Conservation (phyloP, 2,797 vertebrate genomes). For the Miichthys miiuy region DNA sequence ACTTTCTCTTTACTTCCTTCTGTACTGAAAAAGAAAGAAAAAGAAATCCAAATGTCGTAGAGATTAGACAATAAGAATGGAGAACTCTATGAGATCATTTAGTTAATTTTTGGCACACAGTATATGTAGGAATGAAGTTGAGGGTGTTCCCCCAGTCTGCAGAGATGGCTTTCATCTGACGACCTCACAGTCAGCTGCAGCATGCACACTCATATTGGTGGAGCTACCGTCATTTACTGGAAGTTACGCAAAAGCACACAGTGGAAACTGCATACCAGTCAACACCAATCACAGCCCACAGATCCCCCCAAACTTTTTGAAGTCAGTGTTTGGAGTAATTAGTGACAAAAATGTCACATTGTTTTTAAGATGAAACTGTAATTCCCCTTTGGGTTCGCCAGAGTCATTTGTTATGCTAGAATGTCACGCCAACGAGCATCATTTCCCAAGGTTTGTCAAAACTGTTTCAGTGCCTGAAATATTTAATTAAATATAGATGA, state of each 20-base stretch:
- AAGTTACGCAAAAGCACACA: slow-evolving; percentile 49
- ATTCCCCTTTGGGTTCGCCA: background rate
- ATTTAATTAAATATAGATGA: background rate
- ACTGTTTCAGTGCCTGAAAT: background rate
- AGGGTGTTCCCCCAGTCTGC: slow-evolving; percentile 60
- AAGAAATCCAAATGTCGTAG: background rate
- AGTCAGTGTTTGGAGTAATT: slow-evolving; percentile 2
- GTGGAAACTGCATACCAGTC: slow-evolving; percentile 30
- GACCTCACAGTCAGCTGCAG: slow-evolving; percentile 36
- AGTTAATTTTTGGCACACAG: slow-evolving; percentile 49
- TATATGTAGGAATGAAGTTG: slow-evolving; percentile 24
- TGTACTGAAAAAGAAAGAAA: background rate
- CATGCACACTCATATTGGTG: slow-evolving; percentile 61
- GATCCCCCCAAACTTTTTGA: slow-evolving; percentile 12
- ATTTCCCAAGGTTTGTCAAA: background rate
- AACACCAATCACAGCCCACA: slow-evolving; percentile 38
- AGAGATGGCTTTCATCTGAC: slow-evolving; percentile 20
- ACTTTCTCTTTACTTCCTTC: background rate
- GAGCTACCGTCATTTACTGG: slow-evolving; percentile 56
- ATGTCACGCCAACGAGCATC: background rate
- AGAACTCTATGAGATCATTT: slow-evolving; percentile 30
- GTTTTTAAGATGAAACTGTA: background rate
- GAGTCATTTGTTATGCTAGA: background rate
- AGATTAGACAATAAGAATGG: slow-evolving; percentile 7
- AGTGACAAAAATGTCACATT: background rate